Evolutionary conservation across 2,113 vertebrate species (phyloP).

Genomic region (Rhinolophus ferrumequinum): DNA sequence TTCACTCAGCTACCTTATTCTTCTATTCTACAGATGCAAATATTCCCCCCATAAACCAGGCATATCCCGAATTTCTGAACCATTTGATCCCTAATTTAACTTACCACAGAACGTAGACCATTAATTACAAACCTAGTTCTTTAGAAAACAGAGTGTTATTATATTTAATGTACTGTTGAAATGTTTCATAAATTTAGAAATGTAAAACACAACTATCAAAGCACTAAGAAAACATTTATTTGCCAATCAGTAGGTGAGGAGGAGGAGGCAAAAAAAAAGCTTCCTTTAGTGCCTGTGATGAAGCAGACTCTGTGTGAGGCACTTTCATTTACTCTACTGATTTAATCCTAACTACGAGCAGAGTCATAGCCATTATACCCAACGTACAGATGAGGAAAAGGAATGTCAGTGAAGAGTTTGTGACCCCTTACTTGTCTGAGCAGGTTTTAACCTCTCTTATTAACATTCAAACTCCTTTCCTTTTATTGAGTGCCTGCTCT

Average conservation of each 20-base stretch:
- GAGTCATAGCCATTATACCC: background rate
- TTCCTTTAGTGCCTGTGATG: background rate
- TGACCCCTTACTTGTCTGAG: background rate
- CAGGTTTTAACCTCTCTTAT: background rate
- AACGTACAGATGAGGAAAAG: background rate
- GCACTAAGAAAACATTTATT: background rate
- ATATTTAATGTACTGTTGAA: background rate
- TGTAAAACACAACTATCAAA: background rate
- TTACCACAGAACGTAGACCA: background rate
- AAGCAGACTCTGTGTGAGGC: background rate
- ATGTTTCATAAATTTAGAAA: background rate
- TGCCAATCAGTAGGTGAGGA: background rate
- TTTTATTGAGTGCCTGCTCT: background rate
- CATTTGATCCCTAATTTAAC: background rate
- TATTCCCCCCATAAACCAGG: background rate
- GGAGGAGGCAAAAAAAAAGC: background rate
- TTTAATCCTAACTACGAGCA: background rate
- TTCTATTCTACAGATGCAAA: background rate
- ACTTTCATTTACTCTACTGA: background rate
- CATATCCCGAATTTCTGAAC: background rate
- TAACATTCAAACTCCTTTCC: constrained; percentile 9
- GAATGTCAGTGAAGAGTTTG: background rate
- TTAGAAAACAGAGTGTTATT: background rate
- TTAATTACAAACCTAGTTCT: background rate
- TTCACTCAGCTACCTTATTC: background rate